Percentiles rank a stretch among this genome's conserved stretches.
phyloP scores from a whole-genome alignment of 2,113 vertebrate genomes.

The Ibidorhyncha struthersii region DNA sequence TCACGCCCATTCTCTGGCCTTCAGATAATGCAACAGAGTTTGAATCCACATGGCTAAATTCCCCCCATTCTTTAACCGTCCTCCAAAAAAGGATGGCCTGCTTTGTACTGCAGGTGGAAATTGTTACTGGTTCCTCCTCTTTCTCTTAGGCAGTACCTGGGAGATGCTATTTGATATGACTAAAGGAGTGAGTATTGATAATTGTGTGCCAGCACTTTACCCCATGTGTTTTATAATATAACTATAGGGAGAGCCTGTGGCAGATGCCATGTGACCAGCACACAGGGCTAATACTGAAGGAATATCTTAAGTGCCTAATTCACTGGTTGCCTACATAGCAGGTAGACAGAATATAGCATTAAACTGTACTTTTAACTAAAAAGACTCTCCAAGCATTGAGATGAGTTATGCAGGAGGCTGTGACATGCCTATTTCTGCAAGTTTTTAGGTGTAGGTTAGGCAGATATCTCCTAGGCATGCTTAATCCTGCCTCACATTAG shows the following conservation, averaged over 20 bases:
- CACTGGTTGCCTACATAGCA: neutral
- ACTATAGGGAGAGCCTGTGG: neutral
- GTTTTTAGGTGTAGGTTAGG: neutral
- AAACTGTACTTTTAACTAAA: neutral
- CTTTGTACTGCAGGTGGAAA: neutral
- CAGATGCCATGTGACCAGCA: neutral
- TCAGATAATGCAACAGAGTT: neutral
- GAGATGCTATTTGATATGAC: neutral
- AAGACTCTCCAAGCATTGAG: neutral
- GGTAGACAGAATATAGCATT: neutral
- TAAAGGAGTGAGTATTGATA: neutral
- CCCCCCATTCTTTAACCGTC: neutral
- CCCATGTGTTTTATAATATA: neutral
- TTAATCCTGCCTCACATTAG: neutral
- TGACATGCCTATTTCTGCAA: neutral
- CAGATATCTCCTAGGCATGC: neutral
- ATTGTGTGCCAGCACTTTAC: neutral
- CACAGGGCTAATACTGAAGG: neutral
- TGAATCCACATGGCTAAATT: neutral
- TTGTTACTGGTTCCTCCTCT: neutral
- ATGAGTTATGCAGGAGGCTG: neutral
- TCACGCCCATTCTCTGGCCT: neutral
- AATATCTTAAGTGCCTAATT: neutral
- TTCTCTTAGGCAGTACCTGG: neutral
- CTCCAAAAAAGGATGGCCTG: neutral